Evolutionary conservation across 2,888 invertebrate genomes (phyloP).

Genomic region (Lottia scabra): DNA sequence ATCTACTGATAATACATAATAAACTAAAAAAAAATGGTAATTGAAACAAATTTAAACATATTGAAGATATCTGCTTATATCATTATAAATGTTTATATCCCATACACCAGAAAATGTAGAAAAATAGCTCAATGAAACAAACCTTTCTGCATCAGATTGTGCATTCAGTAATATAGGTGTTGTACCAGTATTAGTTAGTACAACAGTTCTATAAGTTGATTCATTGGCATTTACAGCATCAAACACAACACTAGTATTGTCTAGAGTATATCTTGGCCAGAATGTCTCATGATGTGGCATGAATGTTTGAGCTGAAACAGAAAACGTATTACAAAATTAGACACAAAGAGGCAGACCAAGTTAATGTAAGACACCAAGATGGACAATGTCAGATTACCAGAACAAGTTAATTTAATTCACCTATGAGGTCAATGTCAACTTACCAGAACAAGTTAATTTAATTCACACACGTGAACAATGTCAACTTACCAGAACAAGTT

Average conservation of each 20-base stretch:
- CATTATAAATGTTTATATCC: too few relatives aligned
- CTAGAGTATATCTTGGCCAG: constrained; percentile 59
- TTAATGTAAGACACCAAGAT: neutral
- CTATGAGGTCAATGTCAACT: too few relatives aligned
- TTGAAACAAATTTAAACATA: neutral
- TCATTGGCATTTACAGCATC: constrained; percentile 64
- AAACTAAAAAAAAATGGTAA: neutral
- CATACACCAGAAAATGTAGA: too few relatives aligned
- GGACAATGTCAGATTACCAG: too few relatives aligned
- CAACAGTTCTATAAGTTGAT: constrained; percentile 59
- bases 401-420: too few relatives aligned
- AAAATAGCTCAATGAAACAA: constrained; percentile 14
- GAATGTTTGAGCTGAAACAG: constrained; percentile 64
- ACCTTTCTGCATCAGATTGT: constrained; percentile 56
- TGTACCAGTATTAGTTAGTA: constrained; percentile 59
- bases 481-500: too few relatives aligned
- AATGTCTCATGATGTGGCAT: constrained; percentile 65
- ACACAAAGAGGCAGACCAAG: neutral
- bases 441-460: too few relatives aligned
- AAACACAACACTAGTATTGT: constrained; percentile 57
- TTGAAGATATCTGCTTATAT: too few relatives aligned
- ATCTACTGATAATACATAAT: too few relatives aligned
- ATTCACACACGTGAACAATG: too few relatives aligned
- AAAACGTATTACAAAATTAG: neutral
- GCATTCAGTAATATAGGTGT: constrained; percentile 65